phyloP scores from a whole-genome alignment of 2,888 invertebrate species.

The Keiferia lycopersicella region DNA sequence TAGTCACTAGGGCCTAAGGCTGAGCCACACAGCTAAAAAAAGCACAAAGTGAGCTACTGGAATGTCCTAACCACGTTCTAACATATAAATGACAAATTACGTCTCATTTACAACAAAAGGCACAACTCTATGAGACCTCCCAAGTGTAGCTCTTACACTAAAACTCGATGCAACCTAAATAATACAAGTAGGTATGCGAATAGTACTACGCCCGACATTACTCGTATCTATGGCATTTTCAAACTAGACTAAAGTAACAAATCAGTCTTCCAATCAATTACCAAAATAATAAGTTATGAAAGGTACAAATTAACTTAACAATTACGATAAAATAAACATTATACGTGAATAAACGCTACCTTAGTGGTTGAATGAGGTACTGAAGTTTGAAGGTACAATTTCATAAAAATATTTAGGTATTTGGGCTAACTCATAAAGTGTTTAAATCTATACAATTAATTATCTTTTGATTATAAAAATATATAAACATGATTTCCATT shows the following conservation, averaged over 20 bases:
- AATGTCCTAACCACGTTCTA: conserved; percentile 68
- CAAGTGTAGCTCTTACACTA: conserved; percentile 65
- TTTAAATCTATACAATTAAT: conserved; percentile 15
- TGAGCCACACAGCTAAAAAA: conserved; percentile 27
- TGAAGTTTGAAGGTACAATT: conserved; percentile 28
- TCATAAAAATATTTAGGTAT: conserved; percentile 7
- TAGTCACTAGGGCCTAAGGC: conserved; percentile 1
- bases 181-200: conserved; percentile 56
- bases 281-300: conserved; percentile 67
- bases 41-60: conserved; percentile 69
- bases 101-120: conserved; percentile 72
- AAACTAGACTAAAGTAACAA: conserved; percentile 81
- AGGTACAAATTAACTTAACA: conserved; percentile 53
- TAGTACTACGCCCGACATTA: conserved; percentile 55
- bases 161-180: conserved; percentile 57
- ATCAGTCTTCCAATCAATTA: conserved; percentile 80
- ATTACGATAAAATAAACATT: conserved; percentile 50
- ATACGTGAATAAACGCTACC: conserved; percentile 16
- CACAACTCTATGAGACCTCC: conserved; percentile 71
- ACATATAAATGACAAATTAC: conserved; percentile 47
- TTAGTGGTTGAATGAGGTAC: conserved; percentile 31
- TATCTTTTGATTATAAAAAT: conserved; percentile 26
- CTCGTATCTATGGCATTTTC: conserved; percentile 79
- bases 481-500: conserved; percentile 37
- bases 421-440: conserved; percentile 7